phyloP scores from a whole-genome alignment of 1,140 invertebrate genomes.

The Pseudomyrmex concolor region DNA sequence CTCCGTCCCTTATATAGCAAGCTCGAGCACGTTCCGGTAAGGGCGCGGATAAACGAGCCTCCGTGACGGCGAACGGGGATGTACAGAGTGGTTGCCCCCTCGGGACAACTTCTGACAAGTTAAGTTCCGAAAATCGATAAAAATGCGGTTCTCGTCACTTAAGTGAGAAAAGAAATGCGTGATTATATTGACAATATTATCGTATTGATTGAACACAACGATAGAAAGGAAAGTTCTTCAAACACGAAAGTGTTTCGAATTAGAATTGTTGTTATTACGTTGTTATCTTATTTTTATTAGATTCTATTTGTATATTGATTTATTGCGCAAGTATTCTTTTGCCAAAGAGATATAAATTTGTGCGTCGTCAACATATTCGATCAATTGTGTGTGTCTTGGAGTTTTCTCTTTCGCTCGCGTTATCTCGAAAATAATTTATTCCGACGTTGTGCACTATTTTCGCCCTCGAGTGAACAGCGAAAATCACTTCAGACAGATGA shows the following conservation, averaged over 20 bases:
- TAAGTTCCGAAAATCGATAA: constrained; percentile 17
- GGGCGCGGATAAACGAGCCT: constrained; percentile 58
- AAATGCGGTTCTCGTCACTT: neutral
- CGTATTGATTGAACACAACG: neutral
- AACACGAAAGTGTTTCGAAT: neutral
- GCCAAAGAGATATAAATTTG: neutral
- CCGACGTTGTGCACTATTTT: constrained; percentile 36
- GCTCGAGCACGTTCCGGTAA: constrained; percentile 39
- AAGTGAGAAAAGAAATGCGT: neutral
- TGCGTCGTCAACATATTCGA: neutral
- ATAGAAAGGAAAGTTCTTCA: neutral
- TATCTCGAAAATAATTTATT: constrained; percentile 39
- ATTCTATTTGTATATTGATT: neutral
- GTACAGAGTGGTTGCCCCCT: neutral
- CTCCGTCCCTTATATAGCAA: constrained; percentile 15
- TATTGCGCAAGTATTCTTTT: neutral
- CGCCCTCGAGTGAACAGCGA: constrained; percentile 51
- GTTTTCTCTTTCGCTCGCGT: neutral
- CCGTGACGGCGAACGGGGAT: constrained; percentile 30
- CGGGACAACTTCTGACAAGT: neutral
- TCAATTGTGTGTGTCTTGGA: neutral
- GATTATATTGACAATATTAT: neutral
- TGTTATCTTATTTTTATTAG: neutral
- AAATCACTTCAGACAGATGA: constrained; percentile 58
- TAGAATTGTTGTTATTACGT: neutral